Percentiles rank a stretch among this genome's conserved stretches.
Evolutionary conservation across 2,888 invertebrate genomes (phyloP).

Genomic region (Fragum fragum): DNA sequence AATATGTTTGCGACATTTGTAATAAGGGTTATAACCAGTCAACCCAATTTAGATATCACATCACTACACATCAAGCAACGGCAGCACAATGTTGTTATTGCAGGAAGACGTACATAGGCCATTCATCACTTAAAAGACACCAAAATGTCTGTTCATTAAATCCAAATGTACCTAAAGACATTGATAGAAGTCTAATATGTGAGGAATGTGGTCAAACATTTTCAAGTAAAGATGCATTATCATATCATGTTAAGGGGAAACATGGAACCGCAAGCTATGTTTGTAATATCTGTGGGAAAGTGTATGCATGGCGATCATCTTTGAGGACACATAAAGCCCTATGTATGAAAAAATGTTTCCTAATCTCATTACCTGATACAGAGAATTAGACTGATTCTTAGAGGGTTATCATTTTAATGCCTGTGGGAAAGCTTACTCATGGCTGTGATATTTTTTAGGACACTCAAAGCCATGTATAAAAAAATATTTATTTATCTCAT

Average conservation of each 20-base stretch:
- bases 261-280: conserved; percentile 5
- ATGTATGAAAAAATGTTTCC: not conserved
- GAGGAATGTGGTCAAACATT: not conserved
- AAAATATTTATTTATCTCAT: no score
- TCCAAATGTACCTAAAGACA: not conserved
- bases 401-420: no score
- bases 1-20: not conserved
- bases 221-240: conserved; percentile 8
- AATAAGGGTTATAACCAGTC: conserved; percentile 1
- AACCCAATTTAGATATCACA: conserved; percentile 8
- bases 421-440: no score
- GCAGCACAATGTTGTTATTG: not conserved
- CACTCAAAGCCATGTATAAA: no score
- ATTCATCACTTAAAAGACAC: not conserved
- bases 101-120: not conserved
- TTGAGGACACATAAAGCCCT: not conserved
- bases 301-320: not conserved
- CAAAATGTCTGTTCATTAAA: not conserved
- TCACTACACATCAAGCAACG: not conserved
- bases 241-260: conserved; percentile 5
- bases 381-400: no score
- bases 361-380: no score
- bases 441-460: no score
- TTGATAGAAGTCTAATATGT: not conserved
- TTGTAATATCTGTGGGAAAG: not conserved